Conservation (phyloP, 2,888 invertebrate species). For the Pristionchus fissidentatus region DNA sequence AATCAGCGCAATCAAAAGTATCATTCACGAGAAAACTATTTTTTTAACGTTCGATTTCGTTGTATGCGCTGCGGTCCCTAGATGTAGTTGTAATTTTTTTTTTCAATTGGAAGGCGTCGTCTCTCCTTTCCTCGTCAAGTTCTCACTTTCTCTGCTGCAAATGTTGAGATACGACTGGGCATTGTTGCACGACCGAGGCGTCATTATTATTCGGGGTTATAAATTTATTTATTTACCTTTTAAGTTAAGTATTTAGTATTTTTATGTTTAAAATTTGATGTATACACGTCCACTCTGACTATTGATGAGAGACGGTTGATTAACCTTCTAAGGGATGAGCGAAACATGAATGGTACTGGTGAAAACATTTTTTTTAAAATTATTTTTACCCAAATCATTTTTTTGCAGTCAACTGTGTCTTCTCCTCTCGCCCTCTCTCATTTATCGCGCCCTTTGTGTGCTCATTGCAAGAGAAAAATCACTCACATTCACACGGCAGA, state of each 20-base stretch:
- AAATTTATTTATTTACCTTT: too few species aligned
- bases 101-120: constrained; percentile 59
- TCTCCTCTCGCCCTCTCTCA: constrained; percentile 91
- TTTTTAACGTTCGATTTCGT: too few species aligned
- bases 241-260: too few species aligned
- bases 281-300: too few species aligned
- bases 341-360: neutral
- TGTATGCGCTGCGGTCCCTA: too few species aligned
- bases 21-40: too few species aligned
- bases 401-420: constrained; percentile 90
- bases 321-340: too few species aligned
- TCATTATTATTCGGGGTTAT: constrained; percentile 96
- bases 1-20: too few species aligned
- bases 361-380: neutral
- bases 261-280: too few species aligned
- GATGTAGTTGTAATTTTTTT: neutral
- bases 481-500: constrained; percentile 26
- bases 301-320: too few species aligned
- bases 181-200: constrained; percentile 90
- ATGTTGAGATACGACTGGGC: constrained; percentile 89
- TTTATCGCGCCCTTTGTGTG: constrained; percentile 89
- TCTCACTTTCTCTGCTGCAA: constrained; percentile 87
- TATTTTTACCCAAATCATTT: neutral
- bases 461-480: constrained; percentile 79
- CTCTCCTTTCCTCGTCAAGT: constrained; percentile 85